These are phyloP conservation scores for Cosmorhoe ocellata DNA, from an alignment of 2,888 invertebrate species.

Conservation along the genomic window DNA sequence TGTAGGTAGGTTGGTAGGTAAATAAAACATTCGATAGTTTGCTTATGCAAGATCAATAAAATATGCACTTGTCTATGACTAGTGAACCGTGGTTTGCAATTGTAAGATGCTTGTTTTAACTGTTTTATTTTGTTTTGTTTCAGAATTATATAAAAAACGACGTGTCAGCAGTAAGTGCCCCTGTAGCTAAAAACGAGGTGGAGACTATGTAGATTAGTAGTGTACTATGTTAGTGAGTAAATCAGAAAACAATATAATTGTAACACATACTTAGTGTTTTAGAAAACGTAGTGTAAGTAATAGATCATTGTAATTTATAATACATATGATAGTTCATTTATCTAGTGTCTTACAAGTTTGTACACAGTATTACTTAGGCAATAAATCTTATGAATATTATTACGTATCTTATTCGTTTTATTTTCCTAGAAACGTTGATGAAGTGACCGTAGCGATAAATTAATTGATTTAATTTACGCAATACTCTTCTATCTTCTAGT, in stretches of 20 bases:
- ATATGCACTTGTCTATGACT: no score
- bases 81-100: no score
- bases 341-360: conserved; percentile 19
- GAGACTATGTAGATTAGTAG: conserved; percentile 55
- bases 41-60: no score
- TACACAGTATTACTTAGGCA: conserved; percentile 19
- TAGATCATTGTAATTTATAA: neutral
- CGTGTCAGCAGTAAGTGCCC: conserved; percentile 39
- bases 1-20: no score
- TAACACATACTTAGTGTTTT: conserved; percentile 3
- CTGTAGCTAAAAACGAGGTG: conserved; percentile 58
- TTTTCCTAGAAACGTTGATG: conserved; percentile 5
- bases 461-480: neutral
- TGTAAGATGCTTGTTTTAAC: no score
- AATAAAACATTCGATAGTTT: no score
- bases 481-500: no score
- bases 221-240: conserved; percentile 1
- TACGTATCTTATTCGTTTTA: conserved; percentile 21
- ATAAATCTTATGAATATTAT: conserved; percentile 25
- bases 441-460: neutral
- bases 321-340: conserved; percentile 6
- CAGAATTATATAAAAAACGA: conserved; percentile 66
- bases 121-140: conserved; percentile 36
- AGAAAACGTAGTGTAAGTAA: conserved; percentile 4
- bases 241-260: neutral